phyloP scores from a whole-genome alignment of 2,113 vertebrate genomes.

The Notarius quadriscutis region DNA sequence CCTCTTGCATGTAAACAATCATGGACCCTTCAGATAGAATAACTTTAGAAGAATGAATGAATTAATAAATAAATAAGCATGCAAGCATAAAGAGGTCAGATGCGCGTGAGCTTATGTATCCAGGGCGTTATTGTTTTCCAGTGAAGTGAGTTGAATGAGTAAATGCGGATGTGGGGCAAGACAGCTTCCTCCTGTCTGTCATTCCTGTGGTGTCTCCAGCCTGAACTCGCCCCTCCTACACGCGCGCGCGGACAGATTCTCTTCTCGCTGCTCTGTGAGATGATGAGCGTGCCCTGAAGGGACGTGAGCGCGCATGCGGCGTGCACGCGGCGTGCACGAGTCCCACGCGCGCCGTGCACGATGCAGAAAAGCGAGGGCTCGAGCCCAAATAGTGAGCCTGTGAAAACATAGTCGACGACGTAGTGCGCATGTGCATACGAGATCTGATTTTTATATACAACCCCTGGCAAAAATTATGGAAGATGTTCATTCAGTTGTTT shows the following conservation, averaged over 20 bases:
- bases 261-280: conserved; percentile 39
- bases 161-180: conserved; percentile 48
- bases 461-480: no score
- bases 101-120: background rate
- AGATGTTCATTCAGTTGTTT: no score
- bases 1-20: conserved; percentile 35
- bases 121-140: conserved; percentile 37
- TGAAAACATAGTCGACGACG: background rate
- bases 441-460: no score
- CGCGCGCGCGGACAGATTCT: conserved; percentile 37
- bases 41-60: conserved; percentile 19
- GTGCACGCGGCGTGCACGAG: no score
- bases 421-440: background rate
- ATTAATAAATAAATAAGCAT: background rate
- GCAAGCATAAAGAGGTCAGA: background rate
- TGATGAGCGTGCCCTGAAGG: background rate
- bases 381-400: background rate
- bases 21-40: conserved; percentile 10
- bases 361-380: background rate
- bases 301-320: conserved; percentile 22
- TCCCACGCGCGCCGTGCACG: conserved; percentile 20
- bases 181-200: conserved; percentile 50
- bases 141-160: conserved; percentile 35
- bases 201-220: conserved; percentile 51
- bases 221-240: conserved; percentile 43